Base-by-base conservation (phyloP, 2,797 vertebrate genomes). In the Chiroxiphia lanceolata region DNA sequence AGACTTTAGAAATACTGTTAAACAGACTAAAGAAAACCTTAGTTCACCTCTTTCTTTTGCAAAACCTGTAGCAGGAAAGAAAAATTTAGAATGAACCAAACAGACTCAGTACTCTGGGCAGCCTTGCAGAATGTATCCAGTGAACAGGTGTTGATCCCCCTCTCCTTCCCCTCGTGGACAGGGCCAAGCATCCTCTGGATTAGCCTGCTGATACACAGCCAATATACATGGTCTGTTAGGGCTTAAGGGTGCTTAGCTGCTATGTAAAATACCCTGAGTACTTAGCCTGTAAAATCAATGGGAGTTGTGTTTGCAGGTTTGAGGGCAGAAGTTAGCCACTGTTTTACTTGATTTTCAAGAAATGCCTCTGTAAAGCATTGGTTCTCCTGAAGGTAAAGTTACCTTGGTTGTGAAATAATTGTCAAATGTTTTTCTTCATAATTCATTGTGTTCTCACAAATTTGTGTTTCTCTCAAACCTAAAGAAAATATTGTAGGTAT, bases 231-330 rank as follows among this genome's bases (percentile, higher is more conserved):
- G 87, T 77, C 88, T 92, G 67, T 77, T 90, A 86, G 80, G 85
- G 87, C 70, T 93, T 96, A 95, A 90, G 83, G 38, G 90, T 88
- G 16, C 50, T 95, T 97, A 91, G 78, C 91, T 89, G 90, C 93
- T 92, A 90, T 94, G 94, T 90, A 89, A 93, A 94, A 87, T 93
- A 93, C 77, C 64, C 89, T n/a, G 77, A 74, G 81, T 90, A 90
- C 93, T 94, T 93, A 92, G 74, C 74, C 64, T 67, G 61, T 89
- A 94, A 94, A 94, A 90, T 93, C 92, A 61, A 45, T 85, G 53
- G 29, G 53, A 83, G 38, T 50, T 68, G 80, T 84, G 22, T 89
- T 74, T 91, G 83, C 53, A 77, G 34, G 47, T 77, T 82, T 64
- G 45, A 90, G 56, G 56, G 48, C 68, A 92, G 63, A 87, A 95